Evolutionary conservation across 2,888 invertebrate genomes (phyloP).

Genomic region (Cerastis leucographa): DNA sequence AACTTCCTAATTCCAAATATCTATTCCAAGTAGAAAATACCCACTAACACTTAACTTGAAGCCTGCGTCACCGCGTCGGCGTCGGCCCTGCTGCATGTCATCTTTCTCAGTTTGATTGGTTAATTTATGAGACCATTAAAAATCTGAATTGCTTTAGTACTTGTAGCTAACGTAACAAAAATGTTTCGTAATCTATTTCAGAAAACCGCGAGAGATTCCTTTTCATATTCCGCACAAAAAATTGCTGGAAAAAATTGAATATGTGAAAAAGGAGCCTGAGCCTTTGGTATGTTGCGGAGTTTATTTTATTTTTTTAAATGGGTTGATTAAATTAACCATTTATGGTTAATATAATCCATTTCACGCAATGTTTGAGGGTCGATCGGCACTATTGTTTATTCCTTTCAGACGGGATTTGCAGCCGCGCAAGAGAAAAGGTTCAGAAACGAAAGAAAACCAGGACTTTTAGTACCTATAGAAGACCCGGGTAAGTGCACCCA

Average conservation of each 20-base stretch:
- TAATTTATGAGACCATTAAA: not conserved
- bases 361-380: not conserved
- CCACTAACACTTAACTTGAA: not conserved
- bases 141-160: not conserved
- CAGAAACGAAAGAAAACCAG: conserved; percentile 76
- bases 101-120: not conserved
- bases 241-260: conserved; percentile 91
- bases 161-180: not conserved
- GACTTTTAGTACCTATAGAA: conserved; percentile 78
- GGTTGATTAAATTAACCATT: not conserved
- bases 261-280: conserved; percentile 89
- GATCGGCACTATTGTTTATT: not conserved
- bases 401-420: conserved; percentile 88
- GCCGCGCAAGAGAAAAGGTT: conserved; percentile 86
- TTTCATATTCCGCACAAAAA: conserved; percentile 92
- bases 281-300: conserved; percentile 87
- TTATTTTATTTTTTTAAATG: not conserved
- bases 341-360: too few relatives aligned
- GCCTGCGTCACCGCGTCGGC: too few relatives aligned
- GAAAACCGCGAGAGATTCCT: conserved; percentile 85
- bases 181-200: conserved; percentile 62
- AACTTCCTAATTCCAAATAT: not conserved
- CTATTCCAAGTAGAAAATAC: not conserved
- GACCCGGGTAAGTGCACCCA: conserved; percentile 61
- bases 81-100: not conserved